Conservation (phyloP, 2,888 invertebrate species). For the Plusia festucae region DNA sequence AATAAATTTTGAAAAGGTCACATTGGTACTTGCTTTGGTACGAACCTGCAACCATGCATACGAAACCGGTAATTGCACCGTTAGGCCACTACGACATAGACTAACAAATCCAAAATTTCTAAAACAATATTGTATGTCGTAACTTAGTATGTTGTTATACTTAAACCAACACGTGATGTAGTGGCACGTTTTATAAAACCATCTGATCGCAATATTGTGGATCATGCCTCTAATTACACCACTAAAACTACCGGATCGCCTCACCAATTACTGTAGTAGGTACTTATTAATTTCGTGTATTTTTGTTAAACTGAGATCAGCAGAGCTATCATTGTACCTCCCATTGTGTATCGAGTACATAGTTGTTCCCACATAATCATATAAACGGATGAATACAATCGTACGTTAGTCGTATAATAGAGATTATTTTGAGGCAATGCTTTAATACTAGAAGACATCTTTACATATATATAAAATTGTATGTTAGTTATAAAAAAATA, state of each 20-base stretch:
- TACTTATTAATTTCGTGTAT: conserved; percentile 15
- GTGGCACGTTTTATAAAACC: not conserved
- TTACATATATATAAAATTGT: not conserved
- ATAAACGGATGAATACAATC: conserved; percentile 29
- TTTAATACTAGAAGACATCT: conserved; percentile 8
- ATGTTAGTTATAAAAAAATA: not conserved
- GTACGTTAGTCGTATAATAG: conserved; percentile 13
- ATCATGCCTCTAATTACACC: no score
- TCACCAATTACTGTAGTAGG: conserved; percentile 12
- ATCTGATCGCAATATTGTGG: no score
- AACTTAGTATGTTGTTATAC: no score
- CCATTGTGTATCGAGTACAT: conserved; percentile 35
- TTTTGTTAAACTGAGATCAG: conserved; percentile 14
- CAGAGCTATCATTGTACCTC: conserved; percentile 16
- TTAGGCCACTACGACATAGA: no score
- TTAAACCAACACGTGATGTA: not conserved
- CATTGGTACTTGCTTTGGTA: no score
- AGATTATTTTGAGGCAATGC: not conserved
- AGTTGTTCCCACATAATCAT: conserved; percentile 41
- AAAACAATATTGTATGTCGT: no score
- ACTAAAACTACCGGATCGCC: conserved; percentile 16
- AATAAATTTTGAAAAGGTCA: no score
- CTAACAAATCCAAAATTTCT: no score
- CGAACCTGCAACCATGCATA: no score
- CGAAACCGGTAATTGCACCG: no score